Conservation (phyloP, 1,140 invertebrate species). For the Apis dorsata region DNA sequence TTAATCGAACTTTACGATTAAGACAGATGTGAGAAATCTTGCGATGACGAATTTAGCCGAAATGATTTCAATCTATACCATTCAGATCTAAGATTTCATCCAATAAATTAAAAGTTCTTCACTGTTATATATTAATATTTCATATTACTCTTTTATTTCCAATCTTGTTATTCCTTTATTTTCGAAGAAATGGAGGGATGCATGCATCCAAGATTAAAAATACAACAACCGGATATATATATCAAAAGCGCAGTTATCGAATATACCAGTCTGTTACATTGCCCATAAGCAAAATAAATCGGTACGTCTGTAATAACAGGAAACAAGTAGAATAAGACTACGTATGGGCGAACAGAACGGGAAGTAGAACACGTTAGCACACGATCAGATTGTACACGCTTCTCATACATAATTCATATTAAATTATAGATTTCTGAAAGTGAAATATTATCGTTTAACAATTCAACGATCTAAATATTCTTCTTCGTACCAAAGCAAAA, state of each 20-base stretch:
- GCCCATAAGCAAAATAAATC: background rate
- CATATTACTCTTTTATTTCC: too few species aligned
- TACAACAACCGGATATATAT: background rate
- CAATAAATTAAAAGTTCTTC: too few species aligned
- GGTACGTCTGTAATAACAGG: background rate
- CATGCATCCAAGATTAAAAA: background rate
- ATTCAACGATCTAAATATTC: background rate
- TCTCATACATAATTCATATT: background rate
- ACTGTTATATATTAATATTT: too few species aligned
- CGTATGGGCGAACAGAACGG: background rate
- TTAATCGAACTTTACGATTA: background rate
- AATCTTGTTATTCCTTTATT: too few species aligned
- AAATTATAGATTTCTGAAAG: background rate
- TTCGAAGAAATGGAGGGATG: too few species aligned
- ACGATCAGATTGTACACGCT: background rate
- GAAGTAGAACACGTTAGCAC: background rate
- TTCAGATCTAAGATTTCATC: too few species aligned
- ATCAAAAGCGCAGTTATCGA: background rate
- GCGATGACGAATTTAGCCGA: background rate
- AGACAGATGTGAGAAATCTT: constrained; percentile 12
- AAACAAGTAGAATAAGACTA: constrained; percentile 1
- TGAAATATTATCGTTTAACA: background rate
- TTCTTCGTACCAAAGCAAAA: too few species aligned
- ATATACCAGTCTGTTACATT: background rate
- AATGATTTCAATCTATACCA: too few species aligned